Conservation (phyloP, 2,113 vertebrate genomes). For the Oreochromis niloticus region DNA sequence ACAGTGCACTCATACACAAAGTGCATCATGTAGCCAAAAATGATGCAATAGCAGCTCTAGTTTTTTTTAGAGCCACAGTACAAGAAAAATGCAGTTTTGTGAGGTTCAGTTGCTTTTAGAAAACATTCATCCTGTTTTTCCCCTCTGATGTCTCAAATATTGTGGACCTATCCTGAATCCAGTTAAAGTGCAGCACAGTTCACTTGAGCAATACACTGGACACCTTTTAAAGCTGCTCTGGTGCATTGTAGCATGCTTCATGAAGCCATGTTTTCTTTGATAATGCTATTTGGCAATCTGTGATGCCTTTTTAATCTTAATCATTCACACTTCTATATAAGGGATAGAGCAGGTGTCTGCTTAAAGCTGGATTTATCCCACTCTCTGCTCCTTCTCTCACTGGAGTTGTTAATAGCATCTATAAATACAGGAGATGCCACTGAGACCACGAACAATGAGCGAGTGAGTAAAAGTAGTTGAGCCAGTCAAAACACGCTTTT, state of each 20-base stretch:
- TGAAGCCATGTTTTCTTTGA: not conserved
- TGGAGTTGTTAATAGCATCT: not conserved
- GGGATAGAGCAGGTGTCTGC: not conserved
- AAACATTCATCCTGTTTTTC: rapidly evolving
- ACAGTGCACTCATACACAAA: not conserved
- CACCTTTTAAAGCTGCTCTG: not conserved
- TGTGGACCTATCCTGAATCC: not conserved
- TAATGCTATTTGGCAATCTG: not conserved
- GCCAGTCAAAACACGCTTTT: not conserved
- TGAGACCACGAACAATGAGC: not conserved
- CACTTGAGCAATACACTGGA: not conserved
- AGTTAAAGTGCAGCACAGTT: not conserved
- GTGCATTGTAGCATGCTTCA: not conserved
- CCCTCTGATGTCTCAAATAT: not conserved
- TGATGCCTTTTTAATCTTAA: not conserved
- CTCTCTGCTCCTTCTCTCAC: not conserved
- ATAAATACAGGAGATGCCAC: not conserved
- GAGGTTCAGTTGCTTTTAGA: not conserved
- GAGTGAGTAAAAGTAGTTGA: not conserved
- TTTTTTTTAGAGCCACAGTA: not conserved
- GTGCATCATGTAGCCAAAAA: not conserved
- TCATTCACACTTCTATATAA: not conserved
- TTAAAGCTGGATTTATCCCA: not conserved
- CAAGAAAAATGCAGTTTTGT: not conserved
- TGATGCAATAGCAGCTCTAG: not conserved